Evolutionary conservation across 2,113 vertebrate species (phyloP), one percentile per base, ranked within the genome.

Genomic region (Pteruthius melanotis): DNA sequence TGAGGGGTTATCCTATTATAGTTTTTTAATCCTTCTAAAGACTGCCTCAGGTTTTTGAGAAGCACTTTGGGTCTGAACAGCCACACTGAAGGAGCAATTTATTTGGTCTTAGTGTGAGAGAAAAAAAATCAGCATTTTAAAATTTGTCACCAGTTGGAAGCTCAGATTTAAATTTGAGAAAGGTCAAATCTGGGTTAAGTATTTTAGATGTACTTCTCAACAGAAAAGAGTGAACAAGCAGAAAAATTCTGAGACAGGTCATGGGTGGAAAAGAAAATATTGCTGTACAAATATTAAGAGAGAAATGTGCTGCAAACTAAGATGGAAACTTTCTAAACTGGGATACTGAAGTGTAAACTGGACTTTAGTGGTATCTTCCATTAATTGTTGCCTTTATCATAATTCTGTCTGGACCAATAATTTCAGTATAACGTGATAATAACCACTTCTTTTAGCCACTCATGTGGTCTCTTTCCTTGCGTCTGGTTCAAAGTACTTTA

Each of bases 1-100:
- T 82, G 57, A 96, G 71, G 89, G 57, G 22, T 91, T 96, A 96
- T 97, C 77, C 64, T 79, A 66, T 95, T 94, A 93, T 10, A 86
- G 31, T 57, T 65, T 93, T 96, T 93, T 96, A 94, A 95, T 97
- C 68, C 87, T 74, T 53, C 88, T 82, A 74, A 88, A 77, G 82
- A 68, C 77, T 80, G 57, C 83, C 78, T 88, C 83, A 80, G n/a
- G 54, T 87, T 78, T 83, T 77, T 77, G 68, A 86, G 64, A 88
- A 95, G 76, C 33, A 64, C 68, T 44, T 74, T 68, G 28, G 49
- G 5, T 56, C 42, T 87, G 64, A 81, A 69, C 30, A 88, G 27
- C 42, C 42, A 4, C 9, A 5, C 23, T 65, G 77, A 82, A 92
- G 57, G 20, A 95, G 11, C 0, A 0, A n/a, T 78, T 96, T 74